Conservation (phyloP, 2,797 vertebrate genomes). For the Melanotaenia pygmaea region DNA sequence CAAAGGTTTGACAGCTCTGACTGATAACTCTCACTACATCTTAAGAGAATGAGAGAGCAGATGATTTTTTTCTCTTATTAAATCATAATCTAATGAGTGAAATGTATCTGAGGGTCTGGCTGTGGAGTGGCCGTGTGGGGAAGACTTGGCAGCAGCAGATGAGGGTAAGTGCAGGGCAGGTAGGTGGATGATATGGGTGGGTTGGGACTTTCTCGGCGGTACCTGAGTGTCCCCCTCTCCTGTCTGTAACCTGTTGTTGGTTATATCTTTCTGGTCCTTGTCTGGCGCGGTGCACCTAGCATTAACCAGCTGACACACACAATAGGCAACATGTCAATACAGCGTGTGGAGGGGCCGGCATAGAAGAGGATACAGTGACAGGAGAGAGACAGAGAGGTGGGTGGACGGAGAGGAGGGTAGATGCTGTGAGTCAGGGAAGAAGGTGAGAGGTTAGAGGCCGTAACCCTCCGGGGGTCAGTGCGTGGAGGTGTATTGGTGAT, state of each 20-base stretch:
- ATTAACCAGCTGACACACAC: constrained; percentile 93
- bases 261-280: constrained; percentile 99
- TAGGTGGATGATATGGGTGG: constrained; percentile 14
- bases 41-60: no score
- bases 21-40: neutral
- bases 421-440: constrained; percentile 49
- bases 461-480: constrained; percentile 34
- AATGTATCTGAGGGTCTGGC: constrained; percentile 54
- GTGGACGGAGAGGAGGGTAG: constrained; percentile 42
- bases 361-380: constrained; percentile 33
- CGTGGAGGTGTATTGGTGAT: constrained; percentile 59
- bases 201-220: constrained; percentile 76
- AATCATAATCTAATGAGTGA: constrained; percentile 22
- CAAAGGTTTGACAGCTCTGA: neutral
- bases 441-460: constrained; percentile 66
- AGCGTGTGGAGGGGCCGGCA: constrained; percentile 44
- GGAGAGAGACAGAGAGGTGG: constrained; percentile 27
- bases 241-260: constrained; percentile 99
- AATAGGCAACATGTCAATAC: constrained; percentile 77
- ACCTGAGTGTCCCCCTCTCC: constrained; percentile 99
- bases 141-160: constrained; percentile 58
- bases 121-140: constrained; percentile 73
- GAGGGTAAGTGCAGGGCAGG: constrained; percentile 53
- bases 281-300: constrained; percentile 96
- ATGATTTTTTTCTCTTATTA: neutral